phyloP scores from a whole-genome alignment of 2,113 vertebrate species.

The Corythornis vintsioides region DNA sequence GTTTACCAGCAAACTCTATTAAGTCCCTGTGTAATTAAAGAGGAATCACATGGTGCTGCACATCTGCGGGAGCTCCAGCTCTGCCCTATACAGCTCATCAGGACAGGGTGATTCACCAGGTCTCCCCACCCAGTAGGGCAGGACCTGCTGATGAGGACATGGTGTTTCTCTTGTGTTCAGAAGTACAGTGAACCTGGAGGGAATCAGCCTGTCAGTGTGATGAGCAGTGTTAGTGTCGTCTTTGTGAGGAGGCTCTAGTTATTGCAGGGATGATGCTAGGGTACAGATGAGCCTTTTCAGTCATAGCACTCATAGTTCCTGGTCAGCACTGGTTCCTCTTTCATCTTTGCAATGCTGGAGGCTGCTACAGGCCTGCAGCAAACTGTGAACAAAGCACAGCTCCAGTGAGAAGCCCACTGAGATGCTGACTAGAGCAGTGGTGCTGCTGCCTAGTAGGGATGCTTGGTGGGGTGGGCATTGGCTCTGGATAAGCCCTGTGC shows the following conservation, averaged over 20 bases:
- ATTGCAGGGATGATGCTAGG: not conserved
- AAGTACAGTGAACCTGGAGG: not conserved
- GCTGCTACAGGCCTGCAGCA: not conserved
- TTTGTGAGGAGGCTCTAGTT: not conserved
- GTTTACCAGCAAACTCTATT: conserved; percentile 66
- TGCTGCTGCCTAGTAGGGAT: not conserved
- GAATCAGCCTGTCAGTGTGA: not conserved
- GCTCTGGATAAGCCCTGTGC: not conserved
- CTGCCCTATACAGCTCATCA: not conserved
- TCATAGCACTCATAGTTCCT: rapidly evolving
- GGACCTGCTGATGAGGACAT: not conserved
- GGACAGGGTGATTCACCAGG: not conserved
- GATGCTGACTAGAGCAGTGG: not conserved
- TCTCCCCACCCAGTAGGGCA: not conserved
- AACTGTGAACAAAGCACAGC: not conserved
- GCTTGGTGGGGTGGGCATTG: not conserved
- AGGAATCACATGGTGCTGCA: not conserved
- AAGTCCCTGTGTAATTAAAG: conserved; percentile 57
- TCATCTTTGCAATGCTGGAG: not conserved
- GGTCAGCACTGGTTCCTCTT: not conserved
- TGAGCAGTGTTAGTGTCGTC: not conserved
- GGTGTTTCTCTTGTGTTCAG: not conserved
- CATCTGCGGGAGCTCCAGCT: not conserved
- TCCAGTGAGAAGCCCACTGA: not conserved
- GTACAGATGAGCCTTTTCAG: not conserved